A percentile compares a stretch with the other conserved stretches of the same genome.
Conservation (phyloP, 2,888 invertebrate species). For the Erpobdella octoculata region DNA sequence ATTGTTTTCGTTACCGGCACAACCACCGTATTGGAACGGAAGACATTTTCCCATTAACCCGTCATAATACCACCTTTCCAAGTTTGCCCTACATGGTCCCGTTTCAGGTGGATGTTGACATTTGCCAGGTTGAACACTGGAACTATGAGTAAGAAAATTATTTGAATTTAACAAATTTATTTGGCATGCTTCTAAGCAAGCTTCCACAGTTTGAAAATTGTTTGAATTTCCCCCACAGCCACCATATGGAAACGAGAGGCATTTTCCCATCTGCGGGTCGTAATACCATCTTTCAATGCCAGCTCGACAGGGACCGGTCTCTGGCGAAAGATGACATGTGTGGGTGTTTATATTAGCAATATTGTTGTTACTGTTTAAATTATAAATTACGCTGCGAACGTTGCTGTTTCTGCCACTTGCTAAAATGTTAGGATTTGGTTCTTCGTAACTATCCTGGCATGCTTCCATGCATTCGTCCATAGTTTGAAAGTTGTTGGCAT, state of each 20-base stretch:
- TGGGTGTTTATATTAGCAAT: too few relatives aligned
- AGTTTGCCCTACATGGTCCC: constrained; percentile 10
- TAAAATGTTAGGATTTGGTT: background rate
- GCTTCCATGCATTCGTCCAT: constrained; percentile 39
- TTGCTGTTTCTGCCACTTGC: background rate
- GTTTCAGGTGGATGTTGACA: constrained; percentile 46
- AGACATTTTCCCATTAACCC: constrained; percentile 59
- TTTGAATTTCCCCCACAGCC: constrained; percentile 65
- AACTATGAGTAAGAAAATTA: background rate
- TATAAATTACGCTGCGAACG: too few relatives aligned
- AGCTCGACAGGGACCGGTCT: background rate
- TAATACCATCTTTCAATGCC: background rate
- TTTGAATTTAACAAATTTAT: too few relatives aligned
- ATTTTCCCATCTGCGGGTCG: constrained; percentile 54
- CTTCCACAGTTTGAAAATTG: constrained; percentile 20
- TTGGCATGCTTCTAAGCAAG: constrained; percentile 37
- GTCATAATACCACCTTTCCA: constrained; percentile 62
- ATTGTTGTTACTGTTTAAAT: too few relatives aligned
- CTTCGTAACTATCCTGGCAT: constrained; percentile 2
- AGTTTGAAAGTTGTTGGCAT: constrained; percentile 67
- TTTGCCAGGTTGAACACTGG: too few relatives aligned
- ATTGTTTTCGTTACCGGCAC: constrained; percentile 74
- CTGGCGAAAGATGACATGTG: too few relatives aligned
- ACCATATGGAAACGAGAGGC: constrained; percentile 67
- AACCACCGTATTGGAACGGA: constrained; percentile 71